These are phyloP conservation scores for Coracias cyanogaster DNA, from an alignment of 2,797 vertebrate genomes.

Conservation along the genomic window DNA sequence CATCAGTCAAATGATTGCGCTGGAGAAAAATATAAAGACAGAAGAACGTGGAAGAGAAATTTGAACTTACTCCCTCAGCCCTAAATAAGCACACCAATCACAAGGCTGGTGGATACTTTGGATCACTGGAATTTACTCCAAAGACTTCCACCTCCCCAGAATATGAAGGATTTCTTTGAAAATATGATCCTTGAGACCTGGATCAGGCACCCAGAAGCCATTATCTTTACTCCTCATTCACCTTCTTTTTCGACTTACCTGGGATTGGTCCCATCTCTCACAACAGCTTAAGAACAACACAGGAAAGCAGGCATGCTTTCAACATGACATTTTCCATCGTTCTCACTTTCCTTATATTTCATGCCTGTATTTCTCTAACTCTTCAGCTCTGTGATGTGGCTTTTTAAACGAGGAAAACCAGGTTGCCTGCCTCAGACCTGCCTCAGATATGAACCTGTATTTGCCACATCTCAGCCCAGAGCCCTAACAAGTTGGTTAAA, in stretches of 20 bases:
- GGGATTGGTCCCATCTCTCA: not conserved
- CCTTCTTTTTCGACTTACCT: not conserved
- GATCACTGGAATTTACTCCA: not conserved
- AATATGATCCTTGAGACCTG: not conserved
- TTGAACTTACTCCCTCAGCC: not conserved
- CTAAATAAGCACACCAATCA: not conserved
- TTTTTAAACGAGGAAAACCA: not conserved
- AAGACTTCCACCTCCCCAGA: not conserved
- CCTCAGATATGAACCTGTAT: not conserved
- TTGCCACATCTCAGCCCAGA: not conserved
- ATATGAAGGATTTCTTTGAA: not conserved
- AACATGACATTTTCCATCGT: not conserved
- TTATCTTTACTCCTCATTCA: not conserved
- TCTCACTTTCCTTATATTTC: not conserved
- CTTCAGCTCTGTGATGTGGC: not conserved
- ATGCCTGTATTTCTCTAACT: not conserved
- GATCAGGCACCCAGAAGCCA: not conserved
- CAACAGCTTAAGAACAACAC: not conserved
- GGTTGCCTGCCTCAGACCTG: not conserved
- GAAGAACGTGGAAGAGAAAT: conserved; percentile 24
- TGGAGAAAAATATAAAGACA: conserved; percentile 13
- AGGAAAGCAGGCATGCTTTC: not conserved
- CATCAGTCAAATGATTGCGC: conserved; percentile 15
- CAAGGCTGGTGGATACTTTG: not conserved
- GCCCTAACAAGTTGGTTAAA: not conserved